Evolutionary conservation across 1,140 invertebrate species (phyloP).

Genomic region (Oreohelix idahoensis): DNA sequence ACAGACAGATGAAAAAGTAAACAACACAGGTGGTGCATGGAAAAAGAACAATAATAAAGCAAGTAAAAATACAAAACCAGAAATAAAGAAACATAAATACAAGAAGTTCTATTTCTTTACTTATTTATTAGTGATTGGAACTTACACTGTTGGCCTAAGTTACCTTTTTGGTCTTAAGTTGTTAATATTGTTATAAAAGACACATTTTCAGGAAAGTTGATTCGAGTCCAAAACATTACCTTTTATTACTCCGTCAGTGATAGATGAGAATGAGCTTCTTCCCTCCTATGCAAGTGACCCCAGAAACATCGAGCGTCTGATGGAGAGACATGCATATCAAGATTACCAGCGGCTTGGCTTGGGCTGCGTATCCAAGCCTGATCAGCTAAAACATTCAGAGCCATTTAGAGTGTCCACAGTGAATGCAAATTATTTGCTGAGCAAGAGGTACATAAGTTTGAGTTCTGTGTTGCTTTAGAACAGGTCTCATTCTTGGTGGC

Average conservation of each 20-base stretch:
- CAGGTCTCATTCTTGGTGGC: too few species aligned
- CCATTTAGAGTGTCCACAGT: slow-evolving; percentile 86
- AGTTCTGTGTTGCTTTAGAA: too few species aligned
- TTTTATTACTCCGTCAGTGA: slow-evolving; percentile 62
- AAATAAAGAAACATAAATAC: too few species aligned
- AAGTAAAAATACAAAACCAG: too few species aligned
- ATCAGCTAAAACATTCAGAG: slow-evolving; percentile 75
- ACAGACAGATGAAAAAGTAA: too few species aligned
- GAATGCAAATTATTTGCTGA: slow-evolving; percentile 78
- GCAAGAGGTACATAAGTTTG: background rate
- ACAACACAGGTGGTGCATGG: too few species aligned
- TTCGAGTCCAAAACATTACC: too few species aligned
- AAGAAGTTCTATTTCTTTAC: too few species aligned
- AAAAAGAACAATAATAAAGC: too few species aligned
- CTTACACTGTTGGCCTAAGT: too few species aligned
- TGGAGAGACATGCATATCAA: slow-evolving; percentile 90
- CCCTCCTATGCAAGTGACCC: slow-evolving; percentile 79
- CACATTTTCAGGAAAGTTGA: background rate
- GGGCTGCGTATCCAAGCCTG: slow-evolving; percentile 70
- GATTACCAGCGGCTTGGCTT: slow-evolving; percentile 91
- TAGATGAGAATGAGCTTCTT: slow-evolving; percentile 72
- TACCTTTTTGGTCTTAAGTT: background rate
- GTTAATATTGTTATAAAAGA: background rate
- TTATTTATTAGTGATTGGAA: too few species aligned
- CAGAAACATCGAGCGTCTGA: slow-evolving; percentile 88